Conservation (phyloP, 64 coral and sea anemone species). For the Montipora cactus region DNA sequence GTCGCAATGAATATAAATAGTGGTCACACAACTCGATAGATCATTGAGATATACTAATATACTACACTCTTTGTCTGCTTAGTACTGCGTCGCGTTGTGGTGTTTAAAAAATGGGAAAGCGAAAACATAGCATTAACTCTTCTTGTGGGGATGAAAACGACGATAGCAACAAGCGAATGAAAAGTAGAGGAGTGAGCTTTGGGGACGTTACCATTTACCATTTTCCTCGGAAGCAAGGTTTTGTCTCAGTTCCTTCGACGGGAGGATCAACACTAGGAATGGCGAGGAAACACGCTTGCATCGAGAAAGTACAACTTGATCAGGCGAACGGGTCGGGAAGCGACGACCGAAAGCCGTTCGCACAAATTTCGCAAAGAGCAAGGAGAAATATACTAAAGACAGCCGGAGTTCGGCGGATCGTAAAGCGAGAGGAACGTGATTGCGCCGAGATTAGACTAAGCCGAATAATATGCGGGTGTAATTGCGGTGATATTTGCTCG, state of each 20-base stretch:
- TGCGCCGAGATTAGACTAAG: constrained; percentile 84
- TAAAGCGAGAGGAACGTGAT: constrained; percentile 85
- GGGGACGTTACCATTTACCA: constrained; percentile 83
- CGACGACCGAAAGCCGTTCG: constrained; percentile 52
- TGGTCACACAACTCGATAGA: constrained; percentile 10
- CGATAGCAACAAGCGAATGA: constrained; percentile 55
- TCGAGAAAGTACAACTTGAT: constrained; percentile 59
- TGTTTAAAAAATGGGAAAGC: constrained; percentile 64
- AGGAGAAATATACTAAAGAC: constrained; percentile 76
- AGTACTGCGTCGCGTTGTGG: neutral
- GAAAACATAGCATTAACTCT: constrained; percentile 69
- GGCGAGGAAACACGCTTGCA: constrained; percentile 82
- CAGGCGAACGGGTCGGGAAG: constrained; percentile 31
- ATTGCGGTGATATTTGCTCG: constrained; percentile 86
- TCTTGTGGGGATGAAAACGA: constrained; percentile 62
- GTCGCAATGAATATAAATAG: neutral
- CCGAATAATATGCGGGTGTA: constrained; percentile 89
- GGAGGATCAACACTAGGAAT: constrained; percentile 91
- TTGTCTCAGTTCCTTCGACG: constrained; percentile 91
- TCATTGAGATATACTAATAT: neutral
- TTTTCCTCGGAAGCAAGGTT: constrained; percentile 87
- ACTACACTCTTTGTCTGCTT: neutral
- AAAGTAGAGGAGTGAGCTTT: constrained; percentile 78
- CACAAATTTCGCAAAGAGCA: constrained; percentile 77
- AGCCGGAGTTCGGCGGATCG: constrained; percentile 81